Evolutionary conservation across 2,888 invertebrate species (phyloP), one percentile per base, ranked within the genome.

Genomic region (Perizoma affinitatum): DNA sequence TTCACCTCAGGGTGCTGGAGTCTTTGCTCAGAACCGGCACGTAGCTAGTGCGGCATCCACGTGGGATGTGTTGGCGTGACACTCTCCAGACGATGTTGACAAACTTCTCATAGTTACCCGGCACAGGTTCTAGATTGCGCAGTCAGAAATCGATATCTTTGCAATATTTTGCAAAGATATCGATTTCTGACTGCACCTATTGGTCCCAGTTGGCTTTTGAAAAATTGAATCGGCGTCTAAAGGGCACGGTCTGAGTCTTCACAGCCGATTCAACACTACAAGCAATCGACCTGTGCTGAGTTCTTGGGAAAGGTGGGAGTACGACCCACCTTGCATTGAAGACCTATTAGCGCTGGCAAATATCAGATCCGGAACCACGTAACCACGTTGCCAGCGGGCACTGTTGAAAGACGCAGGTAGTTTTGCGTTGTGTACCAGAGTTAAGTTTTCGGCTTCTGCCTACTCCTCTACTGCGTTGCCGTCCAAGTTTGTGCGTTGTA

Each of bases 211-310:
- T 9, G 8, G 46, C 58, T 11, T 49, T 54, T 2, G 11, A 3
- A 9, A 40, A 59, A 40, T 59, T 59, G n/a, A 59, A 59, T 8
- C 58, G 49, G 38, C 54, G 58, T 9, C 22, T 53, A n/a, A 59
- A 59, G 6, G 53, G 49, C 0, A 59, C 47, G 10, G n/a, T 9
- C 5, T 35, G 9, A 7, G 47, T 35, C 8, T 34, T 47, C 4
- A 47, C 35, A 5, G 10, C 35, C 1, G 35, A 4, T 47, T 35
- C 6, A n/a, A 47, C n/a, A 35, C 5, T 5, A n/a, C 53, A 11
- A 4, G 22, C 34, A 4, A 60, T 50, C 4, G 54, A 44, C 41
- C 54, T 54, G 22, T 54, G 54, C 34, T 60, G 59, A 5, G 54
- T 54, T 3, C 41, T 38, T 6, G 58, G 48, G 3, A 58, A 36